A percentile compares a stretch with the other conserved stretches of the same genome.
phyloP scores from a whole-genome alignment of 1,140 invertebrate species.

The Macrocentrus cingulum region DNA sequence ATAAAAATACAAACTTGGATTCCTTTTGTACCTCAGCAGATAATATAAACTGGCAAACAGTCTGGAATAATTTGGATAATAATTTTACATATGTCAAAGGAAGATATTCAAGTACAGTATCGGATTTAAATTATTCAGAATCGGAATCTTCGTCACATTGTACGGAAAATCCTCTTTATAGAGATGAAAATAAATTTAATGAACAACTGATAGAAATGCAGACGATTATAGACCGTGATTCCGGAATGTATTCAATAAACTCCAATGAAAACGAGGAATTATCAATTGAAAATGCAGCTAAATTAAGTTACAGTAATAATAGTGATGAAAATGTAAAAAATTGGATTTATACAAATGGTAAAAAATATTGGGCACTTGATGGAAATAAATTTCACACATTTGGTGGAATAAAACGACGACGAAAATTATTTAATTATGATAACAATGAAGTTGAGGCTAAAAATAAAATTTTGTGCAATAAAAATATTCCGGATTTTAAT shows the following conservation, averaged over 20 bases:
- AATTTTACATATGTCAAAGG: not conserved
- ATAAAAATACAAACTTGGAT: constrained; percentile 10
- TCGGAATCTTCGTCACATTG: not conserved
- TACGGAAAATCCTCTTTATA: constrained; percentile 29
- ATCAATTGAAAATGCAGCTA: not conserved
- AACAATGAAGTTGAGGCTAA: constrained; percentile 20
- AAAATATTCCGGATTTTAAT: constrained; percentile 7
- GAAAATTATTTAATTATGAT: constrained; percentile 13
- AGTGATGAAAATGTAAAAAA: constrained; percentile 4
- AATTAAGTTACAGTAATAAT: constrained; percentile 5
- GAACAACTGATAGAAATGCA: constrained; percentile 30
- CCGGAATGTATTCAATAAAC: constrained; percentile 41
- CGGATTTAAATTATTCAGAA: not conserved
- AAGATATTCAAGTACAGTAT: not conserved
- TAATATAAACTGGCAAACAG: constrained; percentile 5
- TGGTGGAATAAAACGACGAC: constrained; percentile 38
- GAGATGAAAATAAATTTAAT: constrained; percentile 44
- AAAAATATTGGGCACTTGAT: constrained; percentile 35
- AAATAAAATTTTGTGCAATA: not conserved
- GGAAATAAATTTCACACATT: constrained; percentile 42
- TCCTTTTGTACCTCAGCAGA: not conserved
- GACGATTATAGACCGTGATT: constrained; percentile 31
- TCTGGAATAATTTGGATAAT: not conserved
- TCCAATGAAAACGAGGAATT: constrained; percentile 24
- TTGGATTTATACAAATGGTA: constrained; percentile 28